Conservation (phyloP, 2,888 invertebrate species). For the Amblyjoppa fuscipennis region DNA sequence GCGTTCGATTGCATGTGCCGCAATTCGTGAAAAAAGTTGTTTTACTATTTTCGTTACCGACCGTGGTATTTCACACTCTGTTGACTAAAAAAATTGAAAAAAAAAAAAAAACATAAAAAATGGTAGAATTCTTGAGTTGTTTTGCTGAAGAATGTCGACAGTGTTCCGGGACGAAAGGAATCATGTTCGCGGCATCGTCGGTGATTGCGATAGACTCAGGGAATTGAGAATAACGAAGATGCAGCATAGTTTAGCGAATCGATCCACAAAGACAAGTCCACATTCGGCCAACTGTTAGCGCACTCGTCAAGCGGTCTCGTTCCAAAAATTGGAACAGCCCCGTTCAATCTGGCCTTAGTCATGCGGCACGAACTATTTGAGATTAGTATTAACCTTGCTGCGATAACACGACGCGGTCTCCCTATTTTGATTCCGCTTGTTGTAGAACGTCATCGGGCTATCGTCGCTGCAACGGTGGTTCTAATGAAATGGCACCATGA, state of each 20-base stretch:
- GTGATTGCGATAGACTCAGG: too few species aligned
- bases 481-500: slow-evolving; percentile 6
- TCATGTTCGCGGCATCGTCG: too few species aligned
- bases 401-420: slow-evolving; percentile 24
- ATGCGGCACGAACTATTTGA: slow-evolving; percentile 38
- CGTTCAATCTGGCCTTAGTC: slow-evolving; percentile 47
- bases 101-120: too few species aligned
- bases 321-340: slow-evolving; percentile 56
- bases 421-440: slow-evolving; percentile 26
- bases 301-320: slow-evolving; percentile 26
- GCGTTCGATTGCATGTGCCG: too few species aligned
- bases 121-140: too few species aligned
- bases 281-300: not conserved
- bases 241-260: not conserved
- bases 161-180: too few species aligned
- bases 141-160: too few species aligned
- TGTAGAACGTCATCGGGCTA: slow-evolving; percentile 45
- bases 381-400: slow-evolving; percentile 40
- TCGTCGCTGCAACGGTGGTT: slow-evolving; percentile 18
- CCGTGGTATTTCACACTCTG: too few species aligned
- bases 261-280: not conserved
- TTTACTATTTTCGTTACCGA: too few species aligned
- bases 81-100: too few species aligned
- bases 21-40: too few species aligned
- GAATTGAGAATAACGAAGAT: not conserved